Conservation (phyloP, 2,888 invertebrate genomes). For the Lithophane socia region DNA sequence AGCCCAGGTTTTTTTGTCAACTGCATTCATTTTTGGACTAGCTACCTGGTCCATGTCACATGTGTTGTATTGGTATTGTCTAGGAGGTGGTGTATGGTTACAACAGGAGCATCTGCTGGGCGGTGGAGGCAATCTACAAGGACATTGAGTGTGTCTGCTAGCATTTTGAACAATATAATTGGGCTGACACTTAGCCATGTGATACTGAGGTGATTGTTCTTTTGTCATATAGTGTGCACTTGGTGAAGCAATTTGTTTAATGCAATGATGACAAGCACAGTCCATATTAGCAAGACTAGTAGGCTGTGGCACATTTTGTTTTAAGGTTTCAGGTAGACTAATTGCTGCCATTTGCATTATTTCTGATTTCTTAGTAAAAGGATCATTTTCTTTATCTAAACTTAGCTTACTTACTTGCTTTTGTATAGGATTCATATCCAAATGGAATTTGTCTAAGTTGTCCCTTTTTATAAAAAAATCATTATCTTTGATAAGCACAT, state of each 20-base stretch:
- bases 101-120: conserved; percentile 64
- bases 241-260: conserved; percentile 58
- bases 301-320: conserved; percentile 16
- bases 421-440: conserved; percentile 68
- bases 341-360: conserved; percentile 67
- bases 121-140: conserved; percentile 59
- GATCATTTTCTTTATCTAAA: conserved; percentile 81
- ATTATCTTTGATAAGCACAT: conserved; percentile 74
- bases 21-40: conserved; percentile 72
- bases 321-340: conserved; percentile 34
- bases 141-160: conserved; percentile 45
- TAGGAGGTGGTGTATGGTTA: conserved; percentile 38
- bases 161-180: conserved; percentile 42
- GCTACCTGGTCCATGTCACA: conserved; percentile 56
- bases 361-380: conserved; percentile 73
- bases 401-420: conserved; percentile 72
- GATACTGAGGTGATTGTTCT: conserved; percentile 4
- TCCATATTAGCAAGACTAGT: conserved; percentile 50
- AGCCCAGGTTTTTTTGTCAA: conserved; percentile 83
- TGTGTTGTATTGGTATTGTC: conserved; percentile 47
- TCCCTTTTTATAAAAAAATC: conserved; percentile 83
- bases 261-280: conserved; percentile 81
- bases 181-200: conserved; percentile 4
- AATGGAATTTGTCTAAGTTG: conserved; percentile 72
- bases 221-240: conserved; percentile 6